Evolutionary conservation across 2,797 vertebrate species (phyloP).

Genomic region (Sternotherus odoratus): DNA sequence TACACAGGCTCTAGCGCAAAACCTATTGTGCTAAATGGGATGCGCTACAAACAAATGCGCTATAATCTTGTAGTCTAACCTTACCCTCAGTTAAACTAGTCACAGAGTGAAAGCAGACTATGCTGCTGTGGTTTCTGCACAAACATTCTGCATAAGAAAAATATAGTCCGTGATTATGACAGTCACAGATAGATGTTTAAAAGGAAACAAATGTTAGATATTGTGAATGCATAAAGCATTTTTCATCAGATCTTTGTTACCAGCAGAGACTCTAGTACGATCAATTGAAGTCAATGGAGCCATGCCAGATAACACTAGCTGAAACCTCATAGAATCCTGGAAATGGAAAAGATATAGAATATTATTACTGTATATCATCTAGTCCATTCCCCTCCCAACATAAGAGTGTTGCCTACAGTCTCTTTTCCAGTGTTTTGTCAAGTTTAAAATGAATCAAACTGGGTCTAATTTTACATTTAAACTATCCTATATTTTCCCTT

Average conservation of each 20-base stretch:
- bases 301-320: constrained; percentile 29
- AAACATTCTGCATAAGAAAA: constrained; percentile 28
- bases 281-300: background rate
- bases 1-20: too few relatives aligned
- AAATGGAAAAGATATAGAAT: background rate
- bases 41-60: too few relatives aligned
- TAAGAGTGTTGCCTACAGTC: background rate
- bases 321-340: background rate
- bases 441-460: constrained; percentile 35
- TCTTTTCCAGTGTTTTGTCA: constrained; percentile 50
- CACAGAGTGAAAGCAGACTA: background rate
- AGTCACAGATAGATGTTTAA: constrained; percentile 42
- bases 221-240: constrained; percentile 38
- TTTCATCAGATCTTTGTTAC: constrained; percentile 49
- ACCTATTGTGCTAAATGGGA: too few relatives aligned
- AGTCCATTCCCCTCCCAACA: background rate
- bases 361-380: background rate
- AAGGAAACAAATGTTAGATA: constrained; percentile 38
- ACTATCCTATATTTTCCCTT: constrained; percentile 34
- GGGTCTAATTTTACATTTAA: constrained; percentile 23
- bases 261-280: constrained; percentile 14
- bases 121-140: constrained; percentile 29
- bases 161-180: constrained; percentile 42
- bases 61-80: too few relatives aligned
- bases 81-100: constrained; percentile 5